Evolutionary conservation across 2,888 invertebrate genomes (phyloP), one percentile per base, ranked within the genome.

Genomic region (Apotomis turbidana): DNA sequence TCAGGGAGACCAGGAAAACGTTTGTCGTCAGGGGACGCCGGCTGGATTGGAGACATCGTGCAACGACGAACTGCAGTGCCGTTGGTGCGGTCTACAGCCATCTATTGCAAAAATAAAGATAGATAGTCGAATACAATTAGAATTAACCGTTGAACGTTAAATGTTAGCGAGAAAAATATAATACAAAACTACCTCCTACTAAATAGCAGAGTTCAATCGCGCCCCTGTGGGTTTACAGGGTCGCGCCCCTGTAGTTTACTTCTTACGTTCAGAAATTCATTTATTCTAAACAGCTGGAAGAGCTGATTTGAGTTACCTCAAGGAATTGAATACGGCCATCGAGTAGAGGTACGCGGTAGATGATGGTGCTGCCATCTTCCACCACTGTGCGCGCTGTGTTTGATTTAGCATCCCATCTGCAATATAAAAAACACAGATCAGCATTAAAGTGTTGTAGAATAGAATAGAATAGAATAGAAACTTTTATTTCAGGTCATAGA

Each of bases 381-480:
- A 87, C 80, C 74, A 89, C 88, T 0, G 88, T 78, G 10, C 89
- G 85, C 3, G 89, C 78, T 9, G 86, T 81, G 27, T 90, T 90
- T 70, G 79, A 87, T 10, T 66, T 74, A 4, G 87, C 83, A 75
- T 91, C 87, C 84, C 85, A 90, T 85, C 91, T 91, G 82, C n/a
- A 46, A 63, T 68, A 61, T 41, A 41, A 41, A 41, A 41, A 6
- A 41, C 5, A 41, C 5, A 5, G 6, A 41, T 6, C 5, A 41
- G 6, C 5, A 41, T 41, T 6, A 41, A 41, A 5, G 27, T 27
- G 1, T 27, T 27, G n/a, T n/a, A n/a, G n/a, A n/a, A n/a, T n/a
- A n/a, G n/a, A n/a, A n/a, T n/a, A n/a, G n/a, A n/a, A n/a, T n/a
- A n/a, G n/a, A n/a, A n/a, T n/a, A n/a, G n/a, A n/a, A n/a, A n/a